Percentiles rank a stretch among this genome's conserved stretches.
Conservation (phyloP, 2,888 invertebrate genomes). For the Limnephilus rhombicus region DNA sequence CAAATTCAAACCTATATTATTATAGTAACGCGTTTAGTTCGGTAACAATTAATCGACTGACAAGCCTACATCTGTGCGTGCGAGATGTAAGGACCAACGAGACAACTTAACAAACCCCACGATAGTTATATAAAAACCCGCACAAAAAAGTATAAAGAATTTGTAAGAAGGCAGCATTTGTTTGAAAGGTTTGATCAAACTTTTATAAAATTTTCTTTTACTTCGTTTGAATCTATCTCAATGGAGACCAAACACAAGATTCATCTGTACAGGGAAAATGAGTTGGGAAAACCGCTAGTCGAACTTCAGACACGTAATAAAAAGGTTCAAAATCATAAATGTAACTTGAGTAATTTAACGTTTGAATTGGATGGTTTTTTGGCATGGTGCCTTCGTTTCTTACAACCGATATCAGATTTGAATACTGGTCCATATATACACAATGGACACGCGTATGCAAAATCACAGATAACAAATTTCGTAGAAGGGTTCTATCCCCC, state of each 20-base stretch:
- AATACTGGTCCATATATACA: constrained; percentile 21
- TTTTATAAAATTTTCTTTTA: not conserved
- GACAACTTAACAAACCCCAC: not conserved
- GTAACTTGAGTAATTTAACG: not conserved
- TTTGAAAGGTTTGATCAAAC: too few species aligned
- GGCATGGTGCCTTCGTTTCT: not conserved
- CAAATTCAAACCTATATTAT: constrained; percentile 3
- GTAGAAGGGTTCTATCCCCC: constrained; percentile 52
- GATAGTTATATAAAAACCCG: too few species aligned
- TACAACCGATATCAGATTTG: not conserved
- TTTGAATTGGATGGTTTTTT: not conserved
- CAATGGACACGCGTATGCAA: constrained; percentile 56
- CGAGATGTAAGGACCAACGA: not conserved
- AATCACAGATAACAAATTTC: constrained; percentile 64
- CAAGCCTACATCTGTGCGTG: constrained; percentile 12
- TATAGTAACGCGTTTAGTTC: not conserved
- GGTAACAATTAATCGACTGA: not conserved
- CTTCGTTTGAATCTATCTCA: not conserved
- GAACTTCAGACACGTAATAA: not conserved
- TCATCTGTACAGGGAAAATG: not conserved
- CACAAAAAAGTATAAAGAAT: too few species aligned
- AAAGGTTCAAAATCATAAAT: not conserved
- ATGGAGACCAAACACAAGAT: not conserved
- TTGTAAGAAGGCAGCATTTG: too few species aligned
- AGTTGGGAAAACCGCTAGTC: not conserved